Evolutionary conservation across 2,113 vertebrate species (phyloP).

Genomic region (Proteles cristata): DNA sequence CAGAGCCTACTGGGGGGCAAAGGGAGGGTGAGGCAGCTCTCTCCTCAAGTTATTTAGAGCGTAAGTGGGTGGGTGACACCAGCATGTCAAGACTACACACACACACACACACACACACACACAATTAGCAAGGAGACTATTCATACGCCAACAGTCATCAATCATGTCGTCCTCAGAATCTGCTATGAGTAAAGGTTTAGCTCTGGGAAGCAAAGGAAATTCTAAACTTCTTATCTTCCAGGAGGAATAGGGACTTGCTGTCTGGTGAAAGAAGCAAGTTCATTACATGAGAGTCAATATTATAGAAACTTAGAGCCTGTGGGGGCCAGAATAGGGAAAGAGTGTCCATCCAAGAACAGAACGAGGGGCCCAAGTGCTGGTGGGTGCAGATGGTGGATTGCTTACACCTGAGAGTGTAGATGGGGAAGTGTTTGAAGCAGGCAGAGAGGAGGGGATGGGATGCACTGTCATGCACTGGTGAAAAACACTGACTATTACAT

Average conservation of each 20-base stretch:
- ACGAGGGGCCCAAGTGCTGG: neutral
- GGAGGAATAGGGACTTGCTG: neutral
- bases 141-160: neutral
- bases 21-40: neutral
- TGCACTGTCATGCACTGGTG: neutral
- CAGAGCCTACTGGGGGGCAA: neutral
- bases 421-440: neutral
- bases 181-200: neutral
- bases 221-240: neutral
- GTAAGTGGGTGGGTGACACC: neutral
- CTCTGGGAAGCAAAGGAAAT: neutral
- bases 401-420: neutral
- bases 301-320: neutral
- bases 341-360: neutral
- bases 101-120: neutral
- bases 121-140: neutral
- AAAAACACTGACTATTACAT: neutral
- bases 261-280: neutral
- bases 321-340: neutral
- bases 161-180: neutral
- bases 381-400: neutral
- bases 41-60: neutral
- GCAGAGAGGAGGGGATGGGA: neutral
- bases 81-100: neutral
- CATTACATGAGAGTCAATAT: neutral